Evolutionary conservation across 2,113 vertebrate species (phyloP).

Genomic region (Grus americana): DNA sequence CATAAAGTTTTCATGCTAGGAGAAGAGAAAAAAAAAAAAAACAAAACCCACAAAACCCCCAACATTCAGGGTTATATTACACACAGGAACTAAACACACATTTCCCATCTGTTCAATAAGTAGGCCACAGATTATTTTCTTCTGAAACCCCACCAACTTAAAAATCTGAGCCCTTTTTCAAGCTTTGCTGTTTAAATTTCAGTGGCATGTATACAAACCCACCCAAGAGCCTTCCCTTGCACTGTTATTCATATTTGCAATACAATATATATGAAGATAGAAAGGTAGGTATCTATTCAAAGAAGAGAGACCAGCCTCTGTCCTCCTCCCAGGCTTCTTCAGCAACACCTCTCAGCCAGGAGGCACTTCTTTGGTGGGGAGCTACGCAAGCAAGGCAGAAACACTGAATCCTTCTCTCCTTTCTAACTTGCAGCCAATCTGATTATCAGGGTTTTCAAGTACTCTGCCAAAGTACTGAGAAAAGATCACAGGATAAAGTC

Average conservation of each 20-base stretch:
- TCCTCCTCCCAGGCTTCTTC: neutral
- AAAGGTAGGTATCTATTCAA: neutral
- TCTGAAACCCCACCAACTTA: neutral
- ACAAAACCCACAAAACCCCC: too few species aligned
- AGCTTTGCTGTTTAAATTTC: neutral
- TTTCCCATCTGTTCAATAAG: neutral
- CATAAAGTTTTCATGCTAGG: neutral
- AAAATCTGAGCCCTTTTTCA: neutral
- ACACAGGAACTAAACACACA: neutral
- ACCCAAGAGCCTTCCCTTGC: neutral
- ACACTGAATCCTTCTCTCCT: neutral
- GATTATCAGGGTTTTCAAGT: constrained; percentile 17
- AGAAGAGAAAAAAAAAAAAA: neutral
- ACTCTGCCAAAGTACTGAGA: constrained; percentile 7
- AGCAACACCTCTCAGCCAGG: neutral
- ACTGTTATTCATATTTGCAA: neutral
- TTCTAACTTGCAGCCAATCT: neutral
- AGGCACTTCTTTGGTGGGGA: neutral
- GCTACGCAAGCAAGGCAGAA: neutral
- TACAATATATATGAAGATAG: neutral
- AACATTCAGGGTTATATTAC: neutral
- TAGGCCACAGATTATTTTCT: neutral
- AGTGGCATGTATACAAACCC: neutral
- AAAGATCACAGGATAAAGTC: constrained; percentile 35
- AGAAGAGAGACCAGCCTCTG: neutral